These are phyloP conservation scores for Himalopsyche anomala DNA, from an alignment of 2,888 invertebrate genomes.

Conservation along the genomic window DNA sequence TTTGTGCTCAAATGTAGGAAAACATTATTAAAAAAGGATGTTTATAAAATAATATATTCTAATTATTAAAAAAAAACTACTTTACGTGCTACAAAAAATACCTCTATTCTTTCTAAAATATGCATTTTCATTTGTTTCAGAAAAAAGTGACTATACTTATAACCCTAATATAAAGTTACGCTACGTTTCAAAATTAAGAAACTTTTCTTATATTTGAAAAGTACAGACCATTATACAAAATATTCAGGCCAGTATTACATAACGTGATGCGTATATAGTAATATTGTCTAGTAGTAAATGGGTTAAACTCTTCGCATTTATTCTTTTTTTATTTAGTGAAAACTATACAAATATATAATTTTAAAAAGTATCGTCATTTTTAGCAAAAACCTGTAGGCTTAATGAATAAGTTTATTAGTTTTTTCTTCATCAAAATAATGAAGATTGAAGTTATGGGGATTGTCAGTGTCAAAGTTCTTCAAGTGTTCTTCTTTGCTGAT, in stretches of 20 bases:
- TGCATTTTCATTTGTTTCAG: neutral
- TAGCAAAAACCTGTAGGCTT: too few relatives aligned
- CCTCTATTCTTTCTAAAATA: neutral
- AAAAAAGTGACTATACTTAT: neutral
- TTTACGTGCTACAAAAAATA: neutral
- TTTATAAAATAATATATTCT: too few relatives aligned
- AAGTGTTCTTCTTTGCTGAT: too few relatives aligned
- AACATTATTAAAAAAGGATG: too few relatives aligned
- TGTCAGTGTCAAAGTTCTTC: too few relatives aligned
- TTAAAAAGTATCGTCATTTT: too few relatives aligned
- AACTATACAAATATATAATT: too few relatives aligned
- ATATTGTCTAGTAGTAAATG: neutral
- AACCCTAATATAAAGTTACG: slow-evolving; percentile 1
- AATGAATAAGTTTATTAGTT: too few relatives aligned
- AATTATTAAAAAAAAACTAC: too few relatives aligned
- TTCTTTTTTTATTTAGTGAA: neutral
- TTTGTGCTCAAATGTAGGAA: too few relatives aligned
- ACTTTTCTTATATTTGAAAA: slow-evolving; percentile 8
- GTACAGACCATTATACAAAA: slow-evolving; percentile 12
- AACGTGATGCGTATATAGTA: neutral
- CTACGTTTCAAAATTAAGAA: slow-evolving; percentile 10
- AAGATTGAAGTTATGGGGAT: too few relatives aligned
- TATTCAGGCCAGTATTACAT: neutral
- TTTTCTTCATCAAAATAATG: too few relatives aligned
- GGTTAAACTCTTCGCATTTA: neutral